A percentile compares a stretch with the other conserved stretches of the same genome.
phyloP scores from a whole-genome alignment of 1,140 invertebrate genomes.

The Galendromus occidentalis region DNA sequence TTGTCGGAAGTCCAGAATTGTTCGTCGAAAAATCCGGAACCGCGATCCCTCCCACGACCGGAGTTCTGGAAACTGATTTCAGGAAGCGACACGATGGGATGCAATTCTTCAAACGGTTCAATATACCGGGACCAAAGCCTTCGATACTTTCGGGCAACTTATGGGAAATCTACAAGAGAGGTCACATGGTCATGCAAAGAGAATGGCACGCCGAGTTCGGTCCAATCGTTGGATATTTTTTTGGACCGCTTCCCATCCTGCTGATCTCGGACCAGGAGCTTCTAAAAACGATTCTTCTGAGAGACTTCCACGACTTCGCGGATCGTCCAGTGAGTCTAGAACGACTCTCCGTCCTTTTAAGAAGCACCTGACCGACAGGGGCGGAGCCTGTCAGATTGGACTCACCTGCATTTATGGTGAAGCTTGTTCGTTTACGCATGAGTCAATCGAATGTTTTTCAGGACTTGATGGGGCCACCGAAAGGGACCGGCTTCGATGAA shows the following conservation, averaged over 20 bases:
- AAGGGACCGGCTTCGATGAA: too few species aligned
- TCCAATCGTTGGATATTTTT: conserved; percentile 26
- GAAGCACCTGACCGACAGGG: too few species aligned
- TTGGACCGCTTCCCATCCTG: conserved; percentile 23
- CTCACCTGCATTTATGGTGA: too few species aligned
- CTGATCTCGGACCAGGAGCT: conserved; percentile 26
- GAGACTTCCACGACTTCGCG: conserved; percentile 24
- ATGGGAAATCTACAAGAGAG: not conserved
- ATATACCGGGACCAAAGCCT: not conserved
- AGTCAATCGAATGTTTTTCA: too few species aligned
- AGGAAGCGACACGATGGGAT: not conserved
- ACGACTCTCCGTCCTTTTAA: conserved; percentile 22
- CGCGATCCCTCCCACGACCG: too few species aligned
- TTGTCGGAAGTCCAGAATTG: too few species aligned
- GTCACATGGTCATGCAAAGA: not conserved
- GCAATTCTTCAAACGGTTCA: not conserved
- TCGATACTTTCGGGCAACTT: not conserved
- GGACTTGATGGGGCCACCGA: too few species aligned
- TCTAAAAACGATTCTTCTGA: conserved; percentile 22
- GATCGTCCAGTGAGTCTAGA: conserved; percentile 24
- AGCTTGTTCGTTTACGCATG: too few species aligned
- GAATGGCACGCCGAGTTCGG: conserved; percentile 26
- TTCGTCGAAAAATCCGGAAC: too few species aligned
- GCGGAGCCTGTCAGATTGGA: too few species aligned
- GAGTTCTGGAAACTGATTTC: not conserved